Evolutionary conservation across 2,797 vertebrate genomes (phyloP).

Genomic region (Manis pentadactyla): DNA sequence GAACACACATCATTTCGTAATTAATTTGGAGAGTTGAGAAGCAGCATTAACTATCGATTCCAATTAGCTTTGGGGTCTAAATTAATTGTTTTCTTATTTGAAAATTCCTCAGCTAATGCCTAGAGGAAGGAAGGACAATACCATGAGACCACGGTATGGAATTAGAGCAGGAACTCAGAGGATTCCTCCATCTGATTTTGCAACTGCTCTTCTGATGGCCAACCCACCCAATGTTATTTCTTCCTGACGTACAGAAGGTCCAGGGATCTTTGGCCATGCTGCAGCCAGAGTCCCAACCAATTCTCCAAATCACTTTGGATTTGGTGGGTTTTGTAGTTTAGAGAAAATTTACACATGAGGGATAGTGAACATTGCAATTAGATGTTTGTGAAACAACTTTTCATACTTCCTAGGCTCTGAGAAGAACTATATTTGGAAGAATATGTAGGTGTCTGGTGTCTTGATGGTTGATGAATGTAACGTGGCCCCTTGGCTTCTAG

Average conservation of each 20-base stretch:
- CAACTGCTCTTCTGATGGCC: not conserved
- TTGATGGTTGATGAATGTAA: not conserved
- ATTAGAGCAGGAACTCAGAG: not conserved
- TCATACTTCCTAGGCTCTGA: not conserved
- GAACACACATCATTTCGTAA: slow-evolving; percentile 83
- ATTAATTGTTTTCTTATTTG: slow-evolving; percentile 83
- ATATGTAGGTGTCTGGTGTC: not conserved
- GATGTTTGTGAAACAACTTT: not conserved
- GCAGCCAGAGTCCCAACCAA: not conserved
- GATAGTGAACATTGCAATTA: not conserved
- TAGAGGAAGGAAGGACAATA: not conserved
- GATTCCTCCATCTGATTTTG: not conserved
- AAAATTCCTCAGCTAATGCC: slow-evolving; percentile 27
- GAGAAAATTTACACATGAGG: not conserved
- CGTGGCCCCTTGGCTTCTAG: not conserved
- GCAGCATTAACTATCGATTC: slow-evolving; percentile 85
- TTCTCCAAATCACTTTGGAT: not conserved
- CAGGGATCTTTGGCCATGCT: not conserved
- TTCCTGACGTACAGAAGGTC: not conserved
- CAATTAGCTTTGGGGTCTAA: slow-evolving; percentile 81
- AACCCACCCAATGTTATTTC: not conserved
- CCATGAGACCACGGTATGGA: not conserved
- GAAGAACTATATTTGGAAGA: not conserved
- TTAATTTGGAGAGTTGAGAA: slow-evolving; percentile 81
- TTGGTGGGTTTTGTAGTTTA: not conserved